Evolutionary conservation across 2,888 invertebrate genomes (phyloP).

Genomic region (Plagiodera versicolora): DNA sequence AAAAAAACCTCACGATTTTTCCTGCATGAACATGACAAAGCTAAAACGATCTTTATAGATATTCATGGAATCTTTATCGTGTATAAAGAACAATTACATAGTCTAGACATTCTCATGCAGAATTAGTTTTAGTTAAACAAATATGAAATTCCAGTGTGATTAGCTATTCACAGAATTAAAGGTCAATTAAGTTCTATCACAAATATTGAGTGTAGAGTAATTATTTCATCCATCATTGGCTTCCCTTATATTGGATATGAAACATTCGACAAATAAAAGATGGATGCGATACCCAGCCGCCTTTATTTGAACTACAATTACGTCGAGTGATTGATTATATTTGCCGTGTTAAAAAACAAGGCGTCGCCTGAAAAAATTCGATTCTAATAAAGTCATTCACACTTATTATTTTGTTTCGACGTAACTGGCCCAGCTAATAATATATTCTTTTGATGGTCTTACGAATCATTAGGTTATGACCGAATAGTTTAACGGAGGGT

Average conservation of each 20-base stretch:
- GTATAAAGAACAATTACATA: too few species aligned
- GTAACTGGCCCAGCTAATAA: conserved; percentile 37
- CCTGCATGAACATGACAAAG: background rate
- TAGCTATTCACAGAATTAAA: too few species aligned
- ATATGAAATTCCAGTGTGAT: too few species aligned
- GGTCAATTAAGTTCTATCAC: too few species aligned
- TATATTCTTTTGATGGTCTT: conserved; percentile 48
- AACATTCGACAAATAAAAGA: conserved; percentile 1
- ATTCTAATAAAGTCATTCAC: conserved; percentile 38
- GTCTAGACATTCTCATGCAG: too few species aligned
- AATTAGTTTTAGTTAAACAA: too few species aligned
- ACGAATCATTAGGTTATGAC: conserved; percentile 50
- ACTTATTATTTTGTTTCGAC: conserved; percentile 36
- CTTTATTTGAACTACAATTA: conserved; percentile 15
- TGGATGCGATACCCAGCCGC: conserved; percentile 6
- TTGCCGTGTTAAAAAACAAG: conserved; percentile 35
- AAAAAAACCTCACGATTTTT: conserved; percentile 4
- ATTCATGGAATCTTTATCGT: background rate
- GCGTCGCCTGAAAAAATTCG: conserved; percentile 28
- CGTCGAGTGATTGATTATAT: conserved; percentile 14
- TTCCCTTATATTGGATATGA: background rate
- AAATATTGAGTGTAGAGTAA: too few species aligned
- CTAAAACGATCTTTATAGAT: background rate
- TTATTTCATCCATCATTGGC: too few species aligned
- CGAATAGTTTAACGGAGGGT: conserved; percentile 46